Evolutionary conservation across 1,140 invertebrate species (phyloP).

Genomic region (Drosophila mauritiana): DNA sequence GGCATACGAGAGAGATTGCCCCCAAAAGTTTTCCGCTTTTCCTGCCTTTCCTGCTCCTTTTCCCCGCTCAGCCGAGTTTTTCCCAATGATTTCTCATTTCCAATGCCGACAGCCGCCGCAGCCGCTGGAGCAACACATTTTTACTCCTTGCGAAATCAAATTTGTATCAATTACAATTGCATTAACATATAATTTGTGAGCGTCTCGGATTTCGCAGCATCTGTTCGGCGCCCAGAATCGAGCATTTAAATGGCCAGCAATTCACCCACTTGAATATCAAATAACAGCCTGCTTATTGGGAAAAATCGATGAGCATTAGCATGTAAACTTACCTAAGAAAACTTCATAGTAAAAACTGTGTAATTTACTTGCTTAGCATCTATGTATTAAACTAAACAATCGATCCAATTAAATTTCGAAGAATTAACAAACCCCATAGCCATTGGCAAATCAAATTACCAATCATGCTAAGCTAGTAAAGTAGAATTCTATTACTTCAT

Average conservation of each 20-base stretch:
- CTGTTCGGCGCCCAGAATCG: constrained; percentile 33
- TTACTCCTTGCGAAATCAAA: constrained; percentile 75
- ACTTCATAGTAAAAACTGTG: no score
- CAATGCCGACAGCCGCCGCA: constrained; percentile 53
- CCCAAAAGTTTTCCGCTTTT: constrained; percentile 3
- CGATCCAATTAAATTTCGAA: constrained; percentile 8
- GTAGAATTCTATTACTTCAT: not conserved
- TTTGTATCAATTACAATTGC: constrained; percentile 84
- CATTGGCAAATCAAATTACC: not conserved
- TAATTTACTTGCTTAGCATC: not conserved
- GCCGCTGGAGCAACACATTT: constrained; percentile 55
- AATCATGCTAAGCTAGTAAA: not conserved
- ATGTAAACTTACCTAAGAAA: no score
- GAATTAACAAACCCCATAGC: constrained; percentile 3
- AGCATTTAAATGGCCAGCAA: constrained; percentile 45
- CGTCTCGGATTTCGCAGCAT: constrained; percentile 65
- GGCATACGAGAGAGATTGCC: constrained; percentile 51
- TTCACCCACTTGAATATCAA: not conserved
- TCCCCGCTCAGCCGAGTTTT: constrained; percentile 1
- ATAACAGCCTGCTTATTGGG: constrained; percentile 17
- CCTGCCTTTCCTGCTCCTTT: not conserved
- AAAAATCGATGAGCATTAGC: constrained; percentile 9
- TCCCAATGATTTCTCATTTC: constrained; percentile 80
- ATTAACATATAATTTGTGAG: constrained; percentile 81
- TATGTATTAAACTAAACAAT: not conserved